phyloP scores from a whole-genome alignment of 1,140 invertebrate genomes.

The Arctopsyche grandis region DNA sequence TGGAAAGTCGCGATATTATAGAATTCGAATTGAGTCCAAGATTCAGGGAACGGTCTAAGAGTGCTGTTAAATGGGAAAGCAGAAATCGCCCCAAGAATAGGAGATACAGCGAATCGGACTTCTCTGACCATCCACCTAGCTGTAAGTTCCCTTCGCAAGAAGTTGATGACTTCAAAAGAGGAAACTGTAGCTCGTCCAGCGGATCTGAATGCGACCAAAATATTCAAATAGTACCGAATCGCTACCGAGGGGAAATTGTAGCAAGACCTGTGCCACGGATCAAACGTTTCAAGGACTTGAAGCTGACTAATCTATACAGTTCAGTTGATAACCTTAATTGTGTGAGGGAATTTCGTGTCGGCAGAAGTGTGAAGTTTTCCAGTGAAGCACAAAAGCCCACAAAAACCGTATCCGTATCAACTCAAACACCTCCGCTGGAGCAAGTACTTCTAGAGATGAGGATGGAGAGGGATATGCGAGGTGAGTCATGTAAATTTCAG shows the following conservation, averaged over 20 bases:
- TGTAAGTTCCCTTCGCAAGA: background rate
- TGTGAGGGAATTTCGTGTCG: background rate
- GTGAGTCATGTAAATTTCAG: constrained; percentile 31
- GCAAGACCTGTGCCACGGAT: no score
- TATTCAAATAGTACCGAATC: background rate
- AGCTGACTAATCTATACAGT: background rate
- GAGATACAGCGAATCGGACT: constrained; percentile 40
- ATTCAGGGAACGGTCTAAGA: background rate
- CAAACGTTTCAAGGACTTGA: no score
- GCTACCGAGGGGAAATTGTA: background rate
- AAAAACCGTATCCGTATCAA: constrained; percentile 17
- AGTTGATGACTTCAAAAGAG: constrained; percentile 7
- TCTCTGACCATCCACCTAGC: constrained; percentile 14
- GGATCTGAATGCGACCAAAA: background rate
- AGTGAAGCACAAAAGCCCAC: background rate
- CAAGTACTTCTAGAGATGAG: constrained; percentile 51
- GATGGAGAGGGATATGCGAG: constrained; percentile 41
- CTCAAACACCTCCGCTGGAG: constrained; percentile 51
- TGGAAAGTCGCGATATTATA: background rate
- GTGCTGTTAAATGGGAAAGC: background rate
- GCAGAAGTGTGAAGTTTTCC: background rate
- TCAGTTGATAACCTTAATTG: background rate
- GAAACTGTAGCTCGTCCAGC: background rate
- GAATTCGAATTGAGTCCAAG: background rate
- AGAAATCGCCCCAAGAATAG: constrained; percentile 10